Evolutionary conservation across 2,113 vertebrate genomes (phyloP).

Genomic region (Phocoena phocoena): DNA sequence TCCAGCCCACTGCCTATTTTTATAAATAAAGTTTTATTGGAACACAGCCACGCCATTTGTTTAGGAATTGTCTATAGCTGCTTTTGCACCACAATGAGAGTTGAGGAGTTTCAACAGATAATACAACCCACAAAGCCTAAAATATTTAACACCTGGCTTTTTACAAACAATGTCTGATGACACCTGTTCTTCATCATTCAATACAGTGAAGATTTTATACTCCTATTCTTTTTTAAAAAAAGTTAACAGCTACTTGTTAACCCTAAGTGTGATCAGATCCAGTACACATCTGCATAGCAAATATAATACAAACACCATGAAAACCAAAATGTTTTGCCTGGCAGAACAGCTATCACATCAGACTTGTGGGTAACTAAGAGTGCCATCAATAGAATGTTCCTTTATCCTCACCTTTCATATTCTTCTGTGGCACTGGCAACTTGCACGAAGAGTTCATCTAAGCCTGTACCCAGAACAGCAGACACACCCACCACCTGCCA

Average conservation of each 20-base stretch:
- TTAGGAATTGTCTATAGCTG: not conserved
- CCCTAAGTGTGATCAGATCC: not conserved
- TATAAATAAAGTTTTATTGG: not conserved
- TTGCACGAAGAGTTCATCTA: constrained; percentile 92
- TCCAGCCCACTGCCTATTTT: not conserved
- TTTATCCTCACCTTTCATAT: constrained; percentile 91
- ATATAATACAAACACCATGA: not conserved
- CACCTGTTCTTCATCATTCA: not conserved
- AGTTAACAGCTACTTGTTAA: not conserved
- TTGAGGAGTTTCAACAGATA: not conserved
- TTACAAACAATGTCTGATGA: not conserved
- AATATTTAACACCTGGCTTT: constrained; percentile 1
- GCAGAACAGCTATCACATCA: not conserved
- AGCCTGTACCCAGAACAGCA: constrained; percentile 91
- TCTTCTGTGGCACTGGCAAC: constrained; percentile 92
- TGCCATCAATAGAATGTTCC: not conserved
- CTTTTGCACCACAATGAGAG: not conserved
- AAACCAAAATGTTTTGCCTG: constrained; percentile 7
- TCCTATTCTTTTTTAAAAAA: not conserved
- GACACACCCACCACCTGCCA: constrained; percentile 96
- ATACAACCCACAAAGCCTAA: not conserved
- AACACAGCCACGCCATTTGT: not conserved
- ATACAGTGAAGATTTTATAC: not conserved
- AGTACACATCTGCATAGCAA: not conserved
- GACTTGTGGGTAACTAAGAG: not conserved